Evolutionary conservation across 1,140 invertebrate genomes (phyloP).

Genomic region (Sipha flava): DNA sequence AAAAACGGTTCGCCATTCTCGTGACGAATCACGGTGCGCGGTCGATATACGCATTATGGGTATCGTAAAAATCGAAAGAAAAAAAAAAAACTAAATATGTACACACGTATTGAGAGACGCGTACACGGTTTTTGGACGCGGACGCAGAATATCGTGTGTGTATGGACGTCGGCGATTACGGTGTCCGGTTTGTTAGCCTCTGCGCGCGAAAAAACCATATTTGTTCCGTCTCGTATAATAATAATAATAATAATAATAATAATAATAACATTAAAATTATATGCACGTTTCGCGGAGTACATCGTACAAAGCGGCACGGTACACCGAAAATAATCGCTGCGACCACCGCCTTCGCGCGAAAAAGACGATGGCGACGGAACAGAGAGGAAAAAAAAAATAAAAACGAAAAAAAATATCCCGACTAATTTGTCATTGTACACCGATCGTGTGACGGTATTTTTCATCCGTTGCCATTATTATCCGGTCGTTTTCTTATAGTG

Average conservation of each 20-base stretch:
- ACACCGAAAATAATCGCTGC: constrained; percentile 27
- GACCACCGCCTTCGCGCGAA: constrained; percentile 15
- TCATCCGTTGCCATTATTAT: constrained; percentile 31
- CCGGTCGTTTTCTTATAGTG: constrained; percentile 7
- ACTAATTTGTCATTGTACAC: constrained; percentile 31
- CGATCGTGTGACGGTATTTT: constrained; percentile 31
- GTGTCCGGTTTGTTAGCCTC: constrained; percentile 19
- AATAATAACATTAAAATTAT: not conserved
- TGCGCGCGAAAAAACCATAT: constrained; percentile 2
- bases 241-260: not conserved
- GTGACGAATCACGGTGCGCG: too few species aligned
- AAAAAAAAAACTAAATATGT: not conserved
- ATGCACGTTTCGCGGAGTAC: not conserved
- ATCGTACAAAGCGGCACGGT: not conserved
- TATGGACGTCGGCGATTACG: not conserved
- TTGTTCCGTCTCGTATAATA: constrained; percentile 7
- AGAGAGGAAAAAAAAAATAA: not conserved
- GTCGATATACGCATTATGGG: too few species aligned
- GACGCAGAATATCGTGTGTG: not conserved
- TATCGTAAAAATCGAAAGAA: too few species aligned
- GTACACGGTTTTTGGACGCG: too few species aligned
- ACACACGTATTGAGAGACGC: not conserved
- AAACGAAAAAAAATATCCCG: not conserved
- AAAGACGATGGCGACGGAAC: not conserved
- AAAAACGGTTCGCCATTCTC: too few species aligned